Evolutionary conservation across 2,888 invertebrate species (phyloP), one percentile per base, ranked within the genome.

Genomic region (Cryptophagus acutangulus): DNA sequence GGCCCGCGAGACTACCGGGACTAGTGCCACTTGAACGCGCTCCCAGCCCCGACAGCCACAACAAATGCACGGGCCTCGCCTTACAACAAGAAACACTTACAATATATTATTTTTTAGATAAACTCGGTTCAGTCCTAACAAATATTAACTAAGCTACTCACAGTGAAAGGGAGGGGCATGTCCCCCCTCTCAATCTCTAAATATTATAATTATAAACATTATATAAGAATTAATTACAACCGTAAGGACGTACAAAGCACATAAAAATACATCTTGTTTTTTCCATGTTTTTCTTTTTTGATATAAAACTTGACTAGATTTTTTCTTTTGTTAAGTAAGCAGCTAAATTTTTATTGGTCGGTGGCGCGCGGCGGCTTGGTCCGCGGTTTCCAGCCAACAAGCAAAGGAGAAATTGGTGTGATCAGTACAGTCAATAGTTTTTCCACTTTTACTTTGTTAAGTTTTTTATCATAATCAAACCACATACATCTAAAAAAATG

Each of bases 211-310:
- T 13, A 39, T 54, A n/a, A n/a, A n/a, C n/a, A n/a, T n/a, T n/a
- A n/a, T n/a, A n/a, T n/a, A n/a, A n/a, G n/a, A n/a, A n/a, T n/a
- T n/a, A n/a, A n/a, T n/a, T n/a, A 57, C 52, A 60, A 60, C 56
- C 56, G 53, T 58, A 49, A 62, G 65, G 62, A 65, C 65, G 65
- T 65, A 66, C 64, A 65, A 67, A 67, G 67, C 67, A 66, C 64
- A 66, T 64, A 66, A 67, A 67, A 65, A 67, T 67, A 68, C 66
- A 61, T n/a, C n/a, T n/a, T n/a, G n/a, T n/a, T n/a, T n/a, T n/a
- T n/a, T n/a, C n/a, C n/a, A 61, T 63, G 64, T 65, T 60, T 59
- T 55, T 58, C 54, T 55, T 47, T 55, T 63, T 66, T 65, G 62
- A 67, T 67, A 66, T 66, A 68, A 67, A 68, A 67, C 67, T 68